Evolutionary conservation across 2,888 invertebrate species (phyloP).

Genomic region (Nemoura dubitans): DNA sequence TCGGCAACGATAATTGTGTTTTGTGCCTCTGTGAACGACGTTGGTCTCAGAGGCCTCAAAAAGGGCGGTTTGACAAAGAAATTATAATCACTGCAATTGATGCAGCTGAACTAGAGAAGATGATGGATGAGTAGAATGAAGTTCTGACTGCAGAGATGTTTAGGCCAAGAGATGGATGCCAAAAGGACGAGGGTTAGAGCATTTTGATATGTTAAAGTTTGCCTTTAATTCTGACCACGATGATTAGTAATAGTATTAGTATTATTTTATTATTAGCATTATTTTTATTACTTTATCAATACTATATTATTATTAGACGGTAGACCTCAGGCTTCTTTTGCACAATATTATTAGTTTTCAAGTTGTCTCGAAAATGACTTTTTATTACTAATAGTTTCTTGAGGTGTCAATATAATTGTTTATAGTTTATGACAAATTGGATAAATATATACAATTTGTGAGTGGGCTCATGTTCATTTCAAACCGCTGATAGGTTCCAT

Average conservation of each 20-base stretch:
- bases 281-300: no score
- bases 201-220: conserved; percentile 40
- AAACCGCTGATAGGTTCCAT: not conserved
- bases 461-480: not conserved
- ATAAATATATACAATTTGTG: not conserved
- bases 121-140: not conserved
- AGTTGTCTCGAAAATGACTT: conserved; percentile 10
- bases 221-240: conserved; percentile 20
- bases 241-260: conserved; percentile 23
- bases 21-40: not conserved
- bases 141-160: not conserved
- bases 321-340: not conserved
- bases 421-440: not conserved
- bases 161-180: conserved; percentile 24
- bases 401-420: not conserved
- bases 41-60: not conserved
- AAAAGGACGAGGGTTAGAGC: conserved; percentile 30
- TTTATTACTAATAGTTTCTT: conserved; percentile 26
- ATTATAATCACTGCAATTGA: not conserved
- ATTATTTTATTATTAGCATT: conserved; percentile 1
- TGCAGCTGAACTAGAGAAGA: not conserved
- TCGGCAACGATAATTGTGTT: not conserved
- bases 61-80: not conserved
- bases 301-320: conserved; percentile 15
- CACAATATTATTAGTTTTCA: conserved; percentile 13